phyloP scores from a whole-genome alignment of 2,888 invertebrate species.

The Hedychridium roseum region DNA sequence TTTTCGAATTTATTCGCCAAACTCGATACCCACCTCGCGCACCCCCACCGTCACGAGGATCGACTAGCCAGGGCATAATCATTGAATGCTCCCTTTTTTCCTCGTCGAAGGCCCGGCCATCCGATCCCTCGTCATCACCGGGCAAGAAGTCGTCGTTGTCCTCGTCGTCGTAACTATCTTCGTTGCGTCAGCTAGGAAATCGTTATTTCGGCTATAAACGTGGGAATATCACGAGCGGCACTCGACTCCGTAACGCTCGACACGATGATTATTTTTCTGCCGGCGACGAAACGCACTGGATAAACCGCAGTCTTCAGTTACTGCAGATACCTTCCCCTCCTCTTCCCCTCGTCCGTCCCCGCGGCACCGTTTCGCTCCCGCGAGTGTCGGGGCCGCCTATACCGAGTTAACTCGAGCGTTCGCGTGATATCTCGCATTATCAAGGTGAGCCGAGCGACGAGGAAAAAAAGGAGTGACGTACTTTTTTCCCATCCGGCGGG shows the following conservation, averaged over 20 bases:
- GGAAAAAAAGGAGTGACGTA: slow-evolving; percentile 18
- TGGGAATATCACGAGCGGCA: too few relatives aligned
- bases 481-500: slow-evolving; percentile 29
- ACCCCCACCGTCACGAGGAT: slow-evolving; percentile 1
- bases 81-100: slow-evolving; percentile 1
- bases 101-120: too few relatives aligned
- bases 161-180: too few relatives aligned
- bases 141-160: too few relatives aligned
- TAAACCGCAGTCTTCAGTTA: slow-evolving; percentile 36
- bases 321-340: slow-evolving; percentile 29
- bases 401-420: slow-evolving; percentile 17
- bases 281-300: slow-evolving; percentile 2
- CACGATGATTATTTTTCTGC: slow-evolving; percentile 25
- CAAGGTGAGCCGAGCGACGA: slow-evolving; percentile 43
- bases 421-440: slow-evolving; percentile 47
- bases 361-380: slow-evolving; percentile 2
- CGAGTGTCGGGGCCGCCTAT: background rate
- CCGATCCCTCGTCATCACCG: too few relatives aligned
- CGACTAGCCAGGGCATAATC: slow-evolving; percentile 2
- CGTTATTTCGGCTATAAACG: too few relatives aligned
- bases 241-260: too few relatives aligned
- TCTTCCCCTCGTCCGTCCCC: slow-evolving; percentile 10
- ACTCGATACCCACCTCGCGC: slow-evolving; percentile 32
- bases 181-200: too few relatives aligned
- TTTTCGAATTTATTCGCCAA: slow-evolving; percentile 45